Evolutionary conservation across 2,888 invertebrate species (phyloP), one percentile per base, ranked within the genome.

Genomic region (Monopis laevigella): DNA sequence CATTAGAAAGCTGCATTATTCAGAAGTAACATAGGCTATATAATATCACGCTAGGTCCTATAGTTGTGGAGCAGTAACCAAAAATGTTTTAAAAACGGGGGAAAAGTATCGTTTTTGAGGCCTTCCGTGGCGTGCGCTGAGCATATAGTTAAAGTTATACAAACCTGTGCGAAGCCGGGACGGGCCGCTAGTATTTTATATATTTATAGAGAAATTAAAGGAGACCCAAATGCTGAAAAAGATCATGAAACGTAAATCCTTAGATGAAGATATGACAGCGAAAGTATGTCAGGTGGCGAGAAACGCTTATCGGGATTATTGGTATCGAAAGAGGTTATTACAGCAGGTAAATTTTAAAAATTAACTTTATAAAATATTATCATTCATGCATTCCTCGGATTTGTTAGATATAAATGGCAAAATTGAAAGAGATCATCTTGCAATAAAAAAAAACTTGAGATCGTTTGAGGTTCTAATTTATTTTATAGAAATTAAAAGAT

Each of bases 281-380:
- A 60, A 62, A 35, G 68, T 78, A 0, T 72, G 72, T 26, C 72
- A 74, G 50, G 53, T 78, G 0, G 58, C 59, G 2, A 63, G 78
- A 19, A 77, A 77, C 26, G 68, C 74, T 0, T 74, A 71, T 50
- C 58, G 65, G 0, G 77, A 80, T 38, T 78, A 72, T 43, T 72
- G 72, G 69, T 78, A 75, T 42, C 58, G 69, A 28, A 77, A 67
- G 59, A 64, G 60, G 14, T 27, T 65, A 5, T 44, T 78, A 44
- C 54, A 65, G 45, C 54, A 65, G 62, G 77, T 74, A 44, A 42
- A 11, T 4, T 28, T 24, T 8, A 24, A 7, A 24, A n/a, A n/a
- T n/a, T n/a, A n/a, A n/a, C n/a, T n/a, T n/a, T n/a, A n/a, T n/a
- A n/a, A n/a, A n/a, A n/a, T n/a, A n/a, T n/a, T n/a, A n/a, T n/a